These are phyloP conservation scores for Drosophila erecta DNA, from an alignment of 1,140 invertebrate species.

Conservation along the genomic window DNA sequence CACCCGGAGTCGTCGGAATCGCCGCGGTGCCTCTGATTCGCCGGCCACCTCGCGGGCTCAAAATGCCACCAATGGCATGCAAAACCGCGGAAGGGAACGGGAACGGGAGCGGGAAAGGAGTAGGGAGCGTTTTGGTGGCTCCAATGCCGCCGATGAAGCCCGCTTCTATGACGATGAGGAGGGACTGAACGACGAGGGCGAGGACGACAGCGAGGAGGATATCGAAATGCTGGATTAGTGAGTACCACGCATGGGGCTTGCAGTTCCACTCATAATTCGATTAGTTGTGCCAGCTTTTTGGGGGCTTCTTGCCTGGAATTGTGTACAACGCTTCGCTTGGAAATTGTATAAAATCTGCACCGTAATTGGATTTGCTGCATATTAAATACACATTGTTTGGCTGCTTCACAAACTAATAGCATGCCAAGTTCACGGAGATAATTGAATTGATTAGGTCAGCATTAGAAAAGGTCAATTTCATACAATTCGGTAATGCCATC, in stretches of 20 bases:
- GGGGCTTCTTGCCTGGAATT: conserved; percentile 14
- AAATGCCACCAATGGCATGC: conserved; percentile 41
- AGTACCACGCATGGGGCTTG: conserved; percentile 33
- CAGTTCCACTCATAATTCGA: conserved; percentile 19
- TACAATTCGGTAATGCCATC: too few relatives aligned
- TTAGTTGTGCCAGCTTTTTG: conserved; percentile 19
- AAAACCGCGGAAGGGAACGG: conserved; percentile 10
- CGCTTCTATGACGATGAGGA: conserved; percentile 56
- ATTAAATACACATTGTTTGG: too few relatives aligned
- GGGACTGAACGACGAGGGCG: conserved; percentile 19
- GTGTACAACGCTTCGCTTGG: conserved; percentile 3
- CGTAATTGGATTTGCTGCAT: neutral
- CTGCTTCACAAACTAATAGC: too few relatives aligned
- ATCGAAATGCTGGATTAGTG: conserved; percentile 80
- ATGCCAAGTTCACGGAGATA: too few relatives aligned
- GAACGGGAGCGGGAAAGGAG: conserved; percentile 19
- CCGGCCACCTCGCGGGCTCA: conserved; percentile 14
- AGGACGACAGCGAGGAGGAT: conserved; percentile 69
- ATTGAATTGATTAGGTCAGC: neutral
- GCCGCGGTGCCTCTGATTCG: conserved; percentile 36
- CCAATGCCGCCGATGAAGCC: conserved; percentile 44
- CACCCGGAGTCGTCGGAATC: conserved; percentile 28
- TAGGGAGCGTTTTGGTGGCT: conserved; percentile 47
- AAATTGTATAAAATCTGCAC: too few relatives aligned
- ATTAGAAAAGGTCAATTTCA: neutral